Evolutionary conservation across 2,888 invertebrate species (phyloP).

Genomic region (Mythimna pallens): DNA sequence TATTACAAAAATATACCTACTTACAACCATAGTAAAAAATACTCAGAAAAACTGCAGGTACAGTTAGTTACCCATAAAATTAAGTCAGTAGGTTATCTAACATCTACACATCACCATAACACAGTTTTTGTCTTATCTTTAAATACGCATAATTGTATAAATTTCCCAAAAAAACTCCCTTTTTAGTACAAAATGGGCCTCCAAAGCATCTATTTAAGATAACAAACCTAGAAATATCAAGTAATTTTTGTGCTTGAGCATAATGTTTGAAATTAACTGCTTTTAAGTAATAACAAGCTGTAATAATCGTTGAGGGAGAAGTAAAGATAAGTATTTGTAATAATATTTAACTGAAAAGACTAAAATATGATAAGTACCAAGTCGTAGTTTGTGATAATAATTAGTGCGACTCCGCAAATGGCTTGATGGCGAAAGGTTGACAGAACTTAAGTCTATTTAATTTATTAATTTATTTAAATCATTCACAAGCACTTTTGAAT

Average conservation of each 20-base stretch:
- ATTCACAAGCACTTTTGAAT: no score
- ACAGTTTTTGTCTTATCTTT: constrained; percentile 27
- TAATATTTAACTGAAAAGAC: constrained; percentile 43
- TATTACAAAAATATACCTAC: no score
- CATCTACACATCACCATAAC: constrained; percentile 18
- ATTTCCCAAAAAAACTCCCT: constrained; percentile 16
- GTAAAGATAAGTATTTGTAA: constrained; percentile 56
- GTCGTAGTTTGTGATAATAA: constrained; percentile 25
- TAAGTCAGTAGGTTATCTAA: neutral
- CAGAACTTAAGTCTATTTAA: neutral
- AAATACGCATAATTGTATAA: constrained; percentile 11
- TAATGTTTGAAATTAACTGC: constrained; percentile 53
- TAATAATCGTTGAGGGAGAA: constrained; percentile 45
- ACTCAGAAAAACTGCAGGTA: neutral
- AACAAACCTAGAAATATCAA: constrained; percentile 33
- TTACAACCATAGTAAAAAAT: neutral
- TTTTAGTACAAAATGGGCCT: constrained; percentile 20
- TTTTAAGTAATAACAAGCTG: constrained; percentile 39
- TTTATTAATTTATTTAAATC: no score
- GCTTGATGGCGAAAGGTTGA: neutral
- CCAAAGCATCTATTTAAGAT: constrained; percentile 35
- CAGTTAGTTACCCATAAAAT: neutral
- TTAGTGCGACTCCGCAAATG: neutral
- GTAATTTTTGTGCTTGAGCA: constrained; percentile 36
- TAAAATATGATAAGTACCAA: constrained; percentile 23